These are phyloP conservation scores for Phalera bucephala DNA, from an alignment of 2,888 invertebrate species.

Conservation along the genomic window DNA sequence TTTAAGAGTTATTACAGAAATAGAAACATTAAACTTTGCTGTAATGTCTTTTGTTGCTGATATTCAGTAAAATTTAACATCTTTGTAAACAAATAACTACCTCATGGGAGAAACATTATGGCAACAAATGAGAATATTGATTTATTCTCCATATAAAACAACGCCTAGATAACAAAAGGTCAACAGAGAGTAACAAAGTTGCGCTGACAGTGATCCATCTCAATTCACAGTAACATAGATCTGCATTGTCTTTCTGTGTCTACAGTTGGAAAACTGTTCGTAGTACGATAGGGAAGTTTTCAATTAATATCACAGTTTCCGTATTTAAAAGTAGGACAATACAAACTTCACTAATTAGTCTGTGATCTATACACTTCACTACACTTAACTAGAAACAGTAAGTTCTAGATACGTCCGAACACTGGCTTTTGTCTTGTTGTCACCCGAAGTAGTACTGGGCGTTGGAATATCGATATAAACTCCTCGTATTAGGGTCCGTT, in stretches of 20 bases:
- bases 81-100: too few species aligned
- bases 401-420: conserved; percentile 80
- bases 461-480: conserved; percentile 85
- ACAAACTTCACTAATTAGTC: conserved; percentile 55
- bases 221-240: conserved; percentile 23
- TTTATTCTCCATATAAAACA: conserved; percentile 26
- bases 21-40: too few species aligned
- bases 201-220: conserved; percentile 26
- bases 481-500: conserved; percentile 82
- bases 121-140: conserved; percentile 23
- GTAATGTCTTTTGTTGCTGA: too few species aligned
- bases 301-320: conserved; percentile 82
- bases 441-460: conserved; percentile 90
- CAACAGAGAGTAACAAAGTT: conserved; percentile 28
- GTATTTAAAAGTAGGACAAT: conserved; percentile 78
- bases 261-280: conserved; percentile 56
- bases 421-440: conserved; percentile 84
- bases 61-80: too few species aligned
- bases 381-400: conserved; percentile 82
- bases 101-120: conserved; percentile 16
- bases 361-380: conserved; percentile 62
- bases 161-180: conserved; percentile 26
- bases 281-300: conserved; percentile 70
- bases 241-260: conserved; percentile 44
- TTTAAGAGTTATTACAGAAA: too few species aligned